These are phyloP conservation scores for Lonchura striata DNA, from an alignment of 2,113 vertebrate genomes.

Conservation along the genomic window DNA sequence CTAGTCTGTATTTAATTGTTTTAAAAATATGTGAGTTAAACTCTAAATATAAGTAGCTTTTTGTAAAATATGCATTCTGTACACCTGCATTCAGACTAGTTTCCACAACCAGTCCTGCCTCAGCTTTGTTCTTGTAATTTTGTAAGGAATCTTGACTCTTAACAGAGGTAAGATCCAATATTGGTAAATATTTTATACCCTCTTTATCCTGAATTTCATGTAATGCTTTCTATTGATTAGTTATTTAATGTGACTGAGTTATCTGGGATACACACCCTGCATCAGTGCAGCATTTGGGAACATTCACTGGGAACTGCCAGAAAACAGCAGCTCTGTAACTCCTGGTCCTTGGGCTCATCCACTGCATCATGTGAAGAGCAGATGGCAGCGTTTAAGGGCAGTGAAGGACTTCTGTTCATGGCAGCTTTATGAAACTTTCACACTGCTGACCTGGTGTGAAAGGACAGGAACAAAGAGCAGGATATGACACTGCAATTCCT, in stretches of 20 bases:
- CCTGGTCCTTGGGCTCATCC: neutral
- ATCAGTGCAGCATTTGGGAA: neutral
- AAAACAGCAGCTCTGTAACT: neutral
- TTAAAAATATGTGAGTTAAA: neutral
- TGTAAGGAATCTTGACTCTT: neutral
- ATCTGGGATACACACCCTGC: neutral
- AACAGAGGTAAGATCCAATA: neutral
- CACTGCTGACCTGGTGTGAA: neutral
- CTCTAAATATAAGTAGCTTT: neutral
- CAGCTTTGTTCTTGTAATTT: neutral
- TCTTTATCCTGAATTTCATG: neutral
- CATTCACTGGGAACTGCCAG: neutral
- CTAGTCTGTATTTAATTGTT: neutral
- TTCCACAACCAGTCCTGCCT: neutral
- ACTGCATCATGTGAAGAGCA: neutral
- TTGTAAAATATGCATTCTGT: neutral
- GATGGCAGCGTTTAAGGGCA: neutral
- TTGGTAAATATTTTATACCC: neutral
- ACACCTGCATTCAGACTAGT: neutral
- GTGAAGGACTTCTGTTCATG: neutral
- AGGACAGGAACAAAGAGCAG: constrained; percentile 38
- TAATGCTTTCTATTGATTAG: rapidly evolving
- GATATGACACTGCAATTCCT: constrained; percentile 50
- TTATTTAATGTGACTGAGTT: neutral
- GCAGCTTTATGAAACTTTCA: constrained; percentile 37